phyloP scores from a whole-genome alignment of 2,113 vertebrate genomes.

The Gallinago jamesoni region DNA sequence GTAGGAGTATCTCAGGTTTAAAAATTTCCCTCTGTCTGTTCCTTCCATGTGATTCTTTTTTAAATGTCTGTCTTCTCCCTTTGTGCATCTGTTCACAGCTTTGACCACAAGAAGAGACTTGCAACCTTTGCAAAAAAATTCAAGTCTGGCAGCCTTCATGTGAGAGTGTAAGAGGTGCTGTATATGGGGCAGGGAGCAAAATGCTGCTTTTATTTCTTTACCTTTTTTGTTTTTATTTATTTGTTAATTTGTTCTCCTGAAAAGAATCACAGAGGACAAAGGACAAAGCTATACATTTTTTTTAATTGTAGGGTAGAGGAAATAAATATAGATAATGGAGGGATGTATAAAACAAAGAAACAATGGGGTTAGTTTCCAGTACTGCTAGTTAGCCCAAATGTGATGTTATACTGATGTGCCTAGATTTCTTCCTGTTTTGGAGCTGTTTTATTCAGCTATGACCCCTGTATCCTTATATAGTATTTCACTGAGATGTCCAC shows the following conservation, averaged over 20 bases:
- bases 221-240: not conserved
- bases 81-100: slow-evolving; percentile 53
- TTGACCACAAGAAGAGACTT: slow-evolving; percentile 47
- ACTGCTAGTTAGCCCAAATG: not conserved
- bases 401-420: accelerated
- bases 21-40: slow-evolving; percentile 32
- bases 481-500: not conserved
- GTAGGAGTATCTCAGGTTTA: slow-evolving; percentile 58
- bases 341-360: not conserved
- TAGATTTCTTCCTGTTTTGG: not conserved
- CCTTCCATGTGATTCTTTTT: not conserved
- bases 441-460: not conserved
- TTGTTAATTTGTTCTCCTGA: not conserved
- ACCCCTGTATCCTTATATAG: not conserved
- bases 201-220: not conserved
- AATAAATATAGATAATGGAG: not conserved
- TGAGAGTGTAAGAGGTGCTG: not conserved
- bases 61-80: slow-evolving; percentile 22
- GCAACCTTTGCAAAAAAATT: slow-evolving; percentile 35
- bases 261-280: not conserved
- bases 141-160: not conserved
- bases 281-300: not conserved
- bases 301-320: not conserved
- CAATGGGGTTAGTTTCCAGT: not conserved
- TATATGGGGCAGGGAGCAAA: not conserved